A percentile compares a stretch with the other conserved stretches of the same genome.
Evolutionary conservation across 64 coral and sea anemone genomes (phyloP).

Genomic region (Pachyseris speciosa): DNA sequence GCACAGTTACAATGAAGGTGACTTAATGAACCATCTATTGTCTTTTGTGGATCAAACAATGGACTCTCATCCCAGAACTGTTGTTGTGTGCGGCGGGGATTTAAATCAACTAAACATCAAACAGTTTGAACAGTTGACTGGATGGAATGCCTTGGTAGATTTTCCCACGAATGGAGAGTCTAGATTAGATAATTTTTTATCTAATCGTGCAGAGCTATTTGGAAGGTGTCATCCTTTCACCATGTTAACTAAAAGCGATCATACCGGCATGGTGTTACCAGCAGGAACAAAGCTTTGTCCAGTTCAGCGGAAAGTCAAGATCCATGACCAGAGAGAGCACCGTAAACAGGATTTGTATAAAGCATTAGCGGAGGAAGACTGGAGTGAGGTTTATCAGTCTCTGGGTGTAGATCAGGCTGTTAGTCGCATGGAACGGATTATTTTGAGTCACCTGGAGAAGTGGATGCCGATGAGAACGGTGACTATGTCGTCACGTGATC

Average conservation of each 20-base stretch:
- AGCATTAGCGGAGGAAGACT: conserved; percentile 28
- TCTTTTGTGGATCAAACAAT: conserved; percentile 17
- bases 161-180: conserved; percentile 13
- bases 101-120: conserved; percentile 32
- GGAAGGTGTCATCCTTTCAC: conserved; percentile 28
- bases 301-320: conserved; percentile 12
- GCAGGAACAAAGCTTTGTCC: conserved; percentile 39
- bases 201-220: conserved; percentile 21
- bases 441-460: too few relatives aligned
- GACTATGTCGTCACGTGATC: too few relatives aligned
- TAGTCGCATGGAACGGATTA: too few relatives aligned
- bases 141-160: conserved; percentile 23
- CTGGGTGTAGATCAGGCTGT: neutral
- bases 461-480: too few relatives aligned
- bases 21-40: conserved; percentile 30
- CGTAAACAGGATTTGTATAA: conserved; percentile 27
- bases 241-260: conserved; percentile 56
- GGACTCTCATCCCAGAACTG: conserved; percentile 7
- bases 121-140: conserved; percentile 30
- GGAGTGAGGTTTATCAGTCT: conserved; percentile 16
- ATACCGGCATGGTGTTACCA: conserved; percentile 37
- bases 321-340: conserved; percentile 14
- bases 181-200: conserved; percentile 20
- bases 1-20: conserved; percentile 47
- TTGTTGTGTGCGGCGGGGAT: conserved; percentile 6